phyloP scores from a whole-genome alignment of 2,113 vertebrate genomes.

The Hypocryptadius cinnamomeus region DNA sequence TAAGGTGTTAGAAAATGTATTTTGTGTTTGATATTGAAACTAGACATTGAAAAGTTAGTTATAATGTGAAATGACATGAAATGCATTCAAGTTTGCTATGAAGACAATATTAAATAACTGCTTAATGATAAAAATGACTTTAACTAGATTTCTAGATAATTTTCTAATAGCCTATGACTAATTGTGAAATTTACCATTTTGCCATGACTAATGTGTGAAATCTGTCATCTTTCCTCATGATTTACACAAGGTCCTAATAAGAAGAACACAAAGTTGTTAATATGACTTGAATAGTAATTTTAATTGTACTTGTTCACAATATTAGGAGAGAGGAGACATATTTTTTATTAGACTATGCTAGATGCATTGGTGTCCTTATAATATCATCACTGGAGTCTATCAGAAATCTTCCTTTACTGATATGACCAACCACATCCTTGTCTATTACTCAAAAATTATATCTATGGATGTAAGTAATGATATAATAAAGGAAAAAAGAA shows the following conservation, averaged over 20 bases:
- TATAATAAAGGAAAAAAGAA: neutral
- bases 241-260: neutral
- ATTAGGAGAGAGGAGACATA: neutral
- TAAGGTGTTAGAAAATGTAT: neutral
- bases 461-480: neutral
- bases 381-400: neutral
- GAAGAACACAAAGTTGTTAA: neutral
- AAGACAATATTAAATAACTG: neutral
- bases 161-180: slow-evolving; percentile 37
- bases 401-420: neutral
- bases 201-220: slow-evolving; percentile 39
- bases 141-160: neutral
- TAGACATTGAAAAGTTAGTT: neutral
- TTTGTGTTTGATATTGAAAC: neutral
- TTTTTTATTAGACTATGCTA: neutral
- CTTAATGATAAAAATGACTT: neutral
- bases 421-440: neutral
- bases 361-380: neutral
- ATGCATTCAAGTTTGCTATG: neutral
- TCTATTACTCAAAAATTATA: neutral
- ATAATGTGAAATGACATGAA: neutral
- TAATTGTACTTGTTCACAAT: neutral
- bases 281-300: neutral
- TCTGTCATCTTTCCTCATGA: slow-evolving; percentile 11
- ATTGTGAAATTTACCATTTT: slow-evolving; percentile 38